Conservation (phyloP, 2,797 vertebrate genomes). For the Austrolebias charrua region DNA sequence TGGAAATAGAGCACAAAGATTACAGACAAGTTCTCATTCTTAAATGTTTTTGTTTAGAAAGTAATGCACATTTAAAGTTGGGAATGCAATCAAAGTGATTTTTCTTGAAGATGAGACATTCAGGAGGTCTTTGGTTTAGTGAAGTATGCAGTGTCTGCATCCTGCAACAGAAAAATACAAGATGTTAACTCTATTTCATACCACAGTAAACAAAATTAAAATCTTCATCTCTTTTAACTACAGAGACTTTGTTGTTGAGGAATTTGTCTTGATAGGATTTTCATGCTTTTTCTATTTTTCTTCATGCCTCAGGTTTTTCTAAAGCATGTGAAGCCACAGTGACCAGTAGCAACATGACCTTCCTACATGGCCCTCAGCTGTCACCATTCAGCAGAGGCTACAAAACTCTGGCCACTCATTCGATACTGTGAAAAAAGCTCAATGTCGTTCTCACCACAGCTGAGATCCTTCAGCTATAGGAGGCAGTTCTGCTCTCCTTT, state of each 20-base stretch:
- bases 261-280: neutral
- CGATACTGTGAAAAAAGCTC: conserved; percentile 41
- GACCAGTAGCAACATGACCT: conserved; percentile 53
- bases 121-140: conserved; percentile 78
- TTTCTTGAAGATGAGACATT: conserved; percentile 30
- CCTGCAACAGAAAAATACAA: conserved; percentile 74
- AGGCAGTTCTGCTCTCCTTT: conserved; percentile 45
- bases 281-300: neutral
- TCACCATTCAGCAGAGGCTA: conserved; percentile 62
- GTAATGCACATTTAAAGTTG: conserved; percentile 20
- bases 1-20: conserved; percentile 7
- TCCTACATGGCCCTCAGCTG: conserved; percentile 56
- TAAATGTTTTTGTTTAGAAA: conserved; percentile 29
- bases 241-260: neutral
- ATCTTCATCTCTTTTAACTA: neutral
- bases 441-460: conserved; percentile 49
- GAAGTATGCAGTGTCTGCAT: conserved; percentile 87
- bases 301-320: conserved; percentile 1
- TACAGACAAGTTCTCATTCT: conserved; percentile 22
- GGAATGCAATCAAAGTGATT: conserved; percentile 21
- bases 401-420: conserved; percentile 51
- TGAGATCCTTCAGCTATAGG: conserved; percentile 42
- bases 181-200: conserved; percentile 12
- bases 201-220: conserved; percentile 7
- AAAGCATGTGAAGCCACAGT: conserved; percentile 25